Conservation (phyloP, 2,113 vertebrate genomes). For the Echinops telfairi region DNA sequence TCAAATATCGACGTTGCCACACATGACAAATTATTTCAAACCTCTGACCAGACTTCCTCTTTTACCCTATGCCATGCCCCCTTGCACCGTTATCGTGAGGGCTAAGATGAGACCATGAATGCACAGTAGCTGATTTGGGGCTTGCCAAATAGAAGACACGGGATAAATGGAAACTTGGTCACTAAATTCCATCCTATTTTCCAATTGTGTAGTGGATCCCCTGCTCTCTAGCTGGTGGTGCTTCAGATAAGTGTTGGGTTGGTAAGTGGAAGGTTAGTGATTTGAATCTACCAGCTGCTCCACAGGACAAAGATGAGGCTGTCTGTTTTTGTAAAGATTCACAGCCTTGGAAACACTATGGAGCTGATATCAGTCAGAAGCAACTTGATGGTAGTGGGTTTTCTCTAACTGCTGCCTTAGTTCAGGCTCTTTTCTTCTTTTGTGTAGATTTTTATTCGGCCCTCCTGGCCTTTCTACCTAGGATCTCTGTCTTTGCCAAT, state of each 20-base stretch:
- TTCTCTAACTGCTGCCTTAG: background rate
- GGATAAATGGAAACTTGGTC: slow-evolving; percentile 25
- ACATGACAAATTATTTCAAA: background rate
- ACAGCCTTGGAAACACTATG: too few species aligned
- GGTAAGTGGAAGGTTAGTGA: too few species aligned
- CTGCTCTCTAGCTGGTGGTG: too few species aligned
- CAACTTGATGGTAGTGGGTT: too few species aligned
- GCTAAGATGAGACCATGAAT: background rate
- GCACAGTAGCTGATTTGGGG: background rate
- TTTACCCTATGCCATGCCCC: background rate
- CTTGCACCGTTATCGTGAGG: background rate
- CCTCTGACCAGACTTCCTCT: background rate
- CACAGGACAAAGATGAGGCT: too few species aligned
- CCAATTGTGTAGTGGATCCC: too few species aligned
- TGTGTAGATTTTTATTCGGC: background rate
- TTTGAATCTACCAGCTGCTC: too few species aligned
- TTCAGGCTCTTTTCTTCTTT: background rate
- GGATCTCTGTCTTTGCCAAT: background rate
- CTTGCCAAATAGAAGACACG: slow-evolving; percentile 2
- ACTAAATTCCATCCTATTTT: background rate
- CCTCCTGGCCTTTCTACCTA: background rate
- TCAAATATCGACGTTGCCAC: background rate
- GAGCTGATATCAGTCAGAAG: too few species aligned
- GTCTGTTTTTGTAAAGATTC: too few species aligned
- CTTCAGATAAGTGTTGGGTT: too few species aligned